These are phyloP conservation scores for Drosophila longiperda DNA, from an alignment of 2,888 invertebrate genomes.

Conservation along the genomic window DNA sequence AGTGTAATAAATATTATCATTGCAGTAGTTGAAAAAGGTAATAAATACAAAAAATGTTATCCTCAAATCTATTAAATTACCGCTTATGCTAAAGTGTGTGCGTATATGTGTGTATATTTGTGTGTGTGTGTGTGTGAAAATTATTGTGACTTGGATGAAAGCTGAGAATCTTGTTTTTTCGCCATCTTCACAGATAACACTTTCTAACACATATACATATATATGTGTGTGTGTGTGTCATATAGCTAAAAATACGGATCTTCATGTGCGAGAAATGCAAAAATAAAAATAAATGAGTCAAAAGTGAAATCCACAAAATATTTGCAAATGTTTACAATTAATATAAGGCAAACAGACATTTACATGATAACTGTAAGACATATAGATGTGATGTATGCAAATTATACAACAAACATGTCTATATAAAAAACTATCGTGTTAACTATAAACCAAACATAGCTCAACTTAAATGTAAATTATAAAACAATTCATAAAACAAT, in stretches of 20 bases:
- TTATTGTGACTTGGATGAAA: conserved; percentile 16
- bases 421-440: neutral
- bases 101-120: conserved; percentile 1
- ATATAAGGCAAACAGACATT: neutral
- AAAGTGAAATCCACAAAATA: conserved; percentile 37
- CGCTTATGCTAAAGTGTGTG: neutral
- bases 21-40: conserved; percentile 15
- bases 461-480: neutral
- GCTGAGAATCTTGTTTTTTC: conserved; percentile 20
- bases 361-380: neutral
- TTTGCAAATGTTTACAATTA: conserved; percentile 1
- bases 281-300: conserved; percentile 16
- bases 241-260: conserved; percentile 21
- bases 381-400: neutral
- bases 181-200: conserved; percentile 14
- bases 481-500: neutral
- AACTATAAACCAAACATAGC: neutral
- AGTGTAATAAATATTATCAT: conserved; percentile 16
- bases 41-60: neutral
- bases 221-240: neutral
- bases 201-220: conserved; percentile 15
- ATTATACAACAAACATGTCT: neutral
- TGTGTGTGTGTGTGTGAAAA: conserved; percentile 12
- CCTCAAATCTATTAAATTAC: conserved; percentile 8
- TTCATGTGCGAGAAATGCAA: conserved; percentile 23